phyloP scores from a whole-genome alignment of 2,888 invertebrate species.

The Heteromyza rotundicornis region DNA sequence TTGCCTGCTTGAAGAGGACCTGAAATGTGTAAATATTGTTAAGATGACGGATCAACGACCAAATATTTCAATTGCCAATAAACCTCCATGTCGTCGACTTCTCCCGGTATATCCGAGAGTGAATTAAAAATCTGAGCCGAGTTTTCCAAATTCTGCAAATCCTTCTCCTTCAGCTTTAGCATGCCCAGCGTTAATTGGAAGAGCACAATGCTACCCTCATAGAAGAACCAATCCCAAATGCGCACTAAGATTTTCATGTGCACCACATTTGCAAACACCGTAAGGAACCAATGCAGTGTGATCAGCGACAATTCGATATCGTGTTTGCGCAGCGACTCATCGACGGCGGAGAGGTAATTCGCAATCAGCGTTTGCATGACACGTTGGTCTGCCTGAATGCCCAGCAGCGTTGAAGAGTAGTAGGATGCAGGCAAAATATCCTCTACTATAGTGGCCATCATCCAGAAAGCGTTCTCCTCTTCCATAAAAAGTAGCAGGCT shows the following conservation, averaged over 20 bases:
- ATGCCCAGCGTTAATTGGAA: slow-evolving; percentile 95
- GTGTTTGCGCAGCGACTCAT: slow-evolving; percentile 89
- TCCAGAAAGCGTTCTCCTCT: slow-evolving; percentile 99
- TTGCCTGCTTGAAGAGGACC: slow-evolving; percentile 76
- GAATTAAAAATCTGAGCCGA: slow-evolving; percentile 98
- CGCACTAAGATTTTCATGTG: slow-evolving; percentile 91
- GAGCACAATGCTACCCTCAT: slow-evolving; percentile 91
- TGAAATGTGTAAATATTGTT: too few species aligned
- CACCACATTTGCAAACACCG: slow-evolving; percentile 94
- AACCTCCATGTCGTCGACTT: slow-evolving; percentile 81
- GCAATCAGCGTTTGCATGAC: slow-evolving; percentile 92
- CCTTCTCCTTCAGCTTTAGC: slow-evolving; percentile 86
- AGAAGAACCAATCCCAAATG: slow-evolving; percentile 97
- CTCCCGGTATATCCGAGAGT: slow-evolving; percentile 93
- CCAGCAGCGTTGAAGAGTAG: slow-evolving; percentile 91
- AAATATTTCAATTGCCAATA: not conserved
- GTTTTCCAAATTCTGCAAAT: slow-evolving; percentile 85
- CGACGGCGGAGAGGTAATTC: slow-evolving; percentile 87
- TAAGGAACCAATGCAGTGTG: slow-evolving; percentile 97
- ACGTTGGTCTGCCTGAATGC: slow-evolving; percentile 93
- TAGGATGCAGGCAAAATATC: slow-evolving; percentile 96
- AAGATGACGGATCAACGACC: too few species aligned
- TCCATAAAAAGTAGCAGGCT: slow-evolving; percentile 91
- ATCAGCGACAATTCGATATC: slow-evolving; percentile 95
- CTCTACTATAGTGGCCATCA: slow-evolving; percentile 98